A percentile compares a stretch with the other conserved stretches of the same genome.
phyloP scores from a whole-genome alignment of 2,113 vertebrate species.

The Microcebus murinus region DNA sequence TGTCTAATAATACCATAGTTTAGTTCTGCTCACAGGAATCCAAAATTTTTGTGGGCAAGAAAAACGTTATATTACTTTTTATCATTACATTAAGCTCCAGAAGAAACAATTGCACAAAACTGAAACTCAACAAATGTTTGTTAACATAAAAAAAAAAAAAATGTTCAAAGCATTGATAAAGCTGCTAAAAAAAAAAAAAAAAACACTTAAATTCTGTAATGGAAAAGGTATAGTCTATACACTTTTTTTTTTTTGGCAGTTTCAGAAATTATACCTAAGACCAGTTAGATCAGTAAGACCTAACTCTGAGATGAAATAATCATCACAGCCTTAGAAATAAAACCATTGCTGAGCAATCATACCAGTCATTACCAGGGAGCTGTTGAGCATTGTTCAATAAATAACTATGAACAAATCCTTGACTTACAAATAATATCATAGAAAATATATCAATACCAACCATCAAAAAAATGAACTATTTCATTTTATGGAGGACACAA shows the following conservation, averaged over 20 bases:
- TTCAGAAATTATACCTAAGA: neutral
- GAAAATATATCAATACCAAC: neutral
- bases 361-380: neutral
- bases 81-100: neutral
- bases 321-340: neutral
- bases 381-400: neutral
- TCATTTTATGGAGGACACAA: neutral
- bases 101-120: neutral
- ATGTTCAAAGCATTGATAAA: neutral
- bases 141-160: neutral
- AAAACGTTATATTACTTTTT: neutral
- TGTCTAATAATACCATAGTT: neutral
- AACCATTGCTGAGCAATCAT: neutral
- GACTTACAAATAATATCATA: neutral
- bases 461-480: neutral
- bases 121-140: neutral
- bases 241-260: neutral
- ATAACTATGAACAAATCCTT: neutral
- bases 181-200: neutral
- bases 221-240: neutral
- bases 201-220: neutral
- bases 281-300: neutral
- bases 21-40: neutral
- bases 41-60: neutral
- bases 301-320: neutral